Base-by-base conservation (phyloP, 2,797 vertebrate species). In the Aplochiton taeniatus region DNA sequence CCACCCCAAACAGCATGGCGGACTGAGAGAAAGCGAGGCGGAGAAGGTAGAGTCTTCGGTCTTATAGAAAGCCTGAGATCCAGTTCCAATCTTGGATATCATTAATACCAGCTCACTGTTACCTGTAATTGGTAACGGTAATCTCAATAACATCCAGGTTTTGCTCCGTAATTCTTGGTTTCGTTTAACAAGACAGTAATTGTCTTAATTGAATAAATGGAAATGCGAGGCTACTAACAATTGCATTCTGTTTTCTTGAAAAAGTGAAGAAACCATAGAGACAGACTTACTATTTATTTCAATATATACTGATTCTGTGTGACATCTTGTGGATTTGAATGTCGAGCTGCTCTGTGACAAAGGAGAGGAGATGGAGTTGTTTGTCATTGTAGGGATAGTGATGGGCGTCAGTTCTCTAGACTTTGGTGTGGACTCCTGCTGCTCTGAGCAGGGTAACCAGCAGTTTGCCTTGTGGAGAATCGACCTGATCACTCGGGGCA, bases 41-140 rank as follows among this genome's bases (percentile, higher is more conserved):
- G 91, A 91, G 79, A 85, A 94, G 92, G 91, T 93, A 93, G 80
- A 77, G 84, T 87, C 81, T 82, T 46, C 54, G 66, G 76, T 75
- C 63, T 69, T 1, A 13, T 60, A 48, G 44, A 46, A 42, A 77
- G 76, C 73, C 31, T 46, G 42, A 74, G 66, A 60, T 61, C 19
- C 63, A 12, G 74, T 61, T n/a, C 4, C 4, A 74, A 63, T 74
- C 69, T 6, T 47, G 63, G 66, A 46, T 5, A 11, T 5, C n/a
- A 13, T 52, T 46, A 17, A 16, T 46, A 20, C 58, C 51, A 8
- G 41, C 16, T 63, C 4, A 4, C 83, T 69, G 86, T 85, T 80
- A 63, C 84, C 83, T 82, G 73, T 92, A 92, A 92, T 92, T 81
- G 85, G 89, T 86, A 74, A 76, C 80, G 62, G 73, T 60, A n/a